A percentile compares a stretch with the other conserved stretches of the same genome.
These are phyloP conservation scores for Ischnus inquisitorius DNA, from an alignment of 2,888 invertebrate species.

Conservation along the genomic window DNA sequence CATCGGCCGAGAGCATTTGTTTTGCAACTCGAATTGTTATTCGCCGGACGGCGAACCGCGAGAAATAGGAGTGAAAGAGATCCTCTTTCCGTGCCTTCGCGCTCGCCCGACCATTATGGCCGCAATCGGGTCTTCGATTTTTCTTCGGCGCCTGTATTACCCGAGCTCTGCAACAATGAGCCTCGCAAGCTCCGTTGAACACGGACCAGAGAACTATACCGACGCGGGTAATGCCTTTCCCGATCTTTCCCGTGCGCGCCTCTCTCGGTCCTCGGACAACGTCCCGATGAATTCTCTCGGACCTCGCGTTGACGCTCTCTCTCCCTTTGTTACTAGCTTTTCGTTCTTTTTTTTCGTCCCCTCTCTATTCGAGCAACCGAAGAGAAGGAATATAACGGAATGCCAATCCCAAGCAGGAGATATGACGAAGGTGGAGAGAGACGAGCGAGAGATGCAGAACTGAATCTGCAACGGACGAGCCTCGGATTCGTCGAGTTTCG, in stretches of 20 bases:
- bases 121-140: slow-evolving; percentile 52
- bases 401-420: slow-evolving; percentile 28
- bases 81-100: slow-evolving; percentile 42
- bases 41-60: slow-evolving; percentile 30
- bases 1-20: slow-evolving; percentile 55
- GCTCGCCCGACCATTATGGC: slow-evolving; percentile 41
- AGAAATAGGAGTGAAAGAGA: slow-evolving; percentile 63
- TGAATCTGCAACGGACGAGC: slow-evolving; percentile 36
- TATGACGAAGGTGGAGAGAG: not conserved
- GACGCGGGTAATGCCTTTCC: slow-evolving; percentile 1
- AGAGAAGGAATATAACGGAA: slow-evolving; percentile 57
- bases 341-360: not conserved
- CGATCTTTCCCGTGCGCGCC: slow-evolving; percentile 26
- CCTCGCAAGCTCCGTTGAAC: slow-evolving; percentile 25
- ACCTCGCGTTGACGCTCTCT: slow-evolving; percentile 37
- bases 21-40: not conserved
- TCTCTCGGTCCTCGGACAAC: not conserved
- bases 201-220: slow-evolving; percentile 1
- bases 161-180: slow-evolving; percentile 44
- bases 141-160: slow-evolving; percentile 44
- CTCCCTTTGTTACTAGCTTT: not conserved
- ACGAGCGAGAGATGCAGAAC: slow-evolving; percentile 26
- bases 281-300: slow-evolving; percentile 28
- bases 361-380: not conserved
- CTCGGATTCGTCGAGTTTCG: slow-evolving; percentile 79